Conservation (phyloP, 1,140 invertebrate species). For the Sogatella furcifera region DNA sequence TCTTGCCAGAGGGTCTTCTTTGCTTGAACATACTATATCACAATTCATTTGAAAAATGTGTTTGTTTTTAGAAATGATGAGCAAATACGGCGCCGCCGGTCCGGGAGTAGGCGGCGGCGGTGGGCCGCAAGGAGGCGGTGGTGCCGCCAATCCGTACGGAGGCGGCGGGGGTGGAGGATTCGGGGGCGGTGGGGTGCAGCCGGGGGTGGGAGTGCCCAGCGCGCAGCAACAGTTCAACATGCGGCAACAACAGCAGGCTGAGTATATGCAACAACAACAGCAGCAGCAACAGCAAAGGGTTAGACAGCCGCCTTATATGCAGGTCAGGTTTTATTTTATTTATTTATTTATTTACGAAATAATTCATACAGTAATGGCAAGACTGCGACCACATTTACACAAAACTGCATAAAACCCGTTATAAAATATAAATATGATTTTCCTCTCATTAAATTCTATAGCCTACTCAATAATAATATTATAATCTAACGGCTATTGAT, state of each 20-base stretch:
- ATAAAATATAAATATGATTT: no score
- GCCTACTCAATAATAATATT: no score
- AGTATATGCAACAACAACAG: constrained; percentile 34
- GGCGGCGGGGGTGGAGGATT: constrained; percentile 33
- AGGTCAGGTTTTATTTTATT: constrained; percentile 26
- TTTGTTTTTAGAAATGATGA: constrained; percentile 32
- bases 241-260: constrained; percentile 31
- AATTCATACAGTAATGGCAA: no score
- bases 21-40: no score
- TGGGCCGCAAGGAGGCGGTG: constrained; percentile 19
- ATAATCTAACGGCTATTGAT: no score
- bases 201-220: constrained; percentile 33
- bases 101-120: not conserved
- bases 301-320: constrained; percentile 38
- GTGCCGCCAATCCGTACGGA: constrained; percentile 44
- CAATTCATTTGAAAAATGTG: no score
- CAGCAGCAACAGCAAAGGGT: constrained; percentile 34
- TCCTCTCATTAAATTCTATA: no score
- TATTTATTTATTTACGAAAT: no score
- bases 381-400: no score
- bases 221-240: constrained; percentile 33
- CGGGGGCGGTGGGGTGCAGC: constrained; percentile 31
- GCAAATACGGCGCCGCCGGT: not conserved
- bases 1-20: no score
- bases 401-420: no score